These are phyloP conservation scores for Odontomyia ornata DNA, from an alignment of 2,888 invertebrate species.

Conservation along the genomic window DNA sequence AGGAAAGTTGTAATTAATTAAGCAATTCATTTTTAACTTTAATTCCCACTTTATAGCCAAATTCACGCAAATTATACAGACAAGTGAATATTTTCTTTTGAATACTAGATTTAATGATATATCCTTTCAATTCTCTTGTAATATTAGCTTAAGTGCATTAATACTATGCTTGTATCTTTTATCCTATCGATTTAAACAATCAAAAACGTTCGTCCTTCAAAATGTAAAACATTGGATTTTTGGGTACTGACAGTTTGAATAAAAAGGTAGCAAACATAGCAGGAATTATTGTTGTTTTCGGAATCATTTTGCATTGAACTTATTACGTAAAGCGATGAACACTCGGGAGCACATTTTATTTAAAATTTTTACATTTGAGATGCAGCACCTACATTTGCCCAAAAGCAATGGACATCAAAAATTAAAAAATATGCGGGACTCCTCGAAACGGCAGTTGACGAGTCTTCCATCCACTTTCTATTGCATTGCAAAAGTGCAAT, in stretches of 20 bases:
- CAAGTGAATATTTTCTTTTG: conserved; percentile 22
- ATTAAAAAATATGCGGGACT: neutral
- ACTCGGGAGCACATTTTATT: neutral
- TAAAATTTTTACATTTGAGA: neutral
- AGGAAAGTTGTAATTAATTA: no score
- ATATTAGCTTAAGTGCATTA: conserved; percentile 27
- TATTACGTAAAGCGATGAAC: neutral
- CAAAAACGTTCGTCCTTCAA: neutral
- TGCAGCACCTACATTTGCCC: neutral
- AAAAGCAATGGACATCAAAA: no score
- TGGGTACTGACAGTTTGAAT: neutral
- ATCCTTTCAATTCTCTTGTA: neutral
- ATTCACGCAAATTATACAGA: no score
- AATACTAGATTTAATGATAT: neutral
- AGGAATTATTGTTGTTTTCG: neutral
- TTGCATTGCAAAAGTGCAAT: no score
- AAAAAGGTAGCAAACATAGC: neutral
- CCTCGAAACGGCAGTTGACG: no score
- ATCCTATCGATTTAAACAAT: neutral
- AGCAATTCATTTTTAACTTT: no score
- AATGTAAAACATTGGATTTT: neutral
- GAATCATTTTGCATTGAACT: neutral
- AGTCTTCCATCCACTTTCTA: no score
- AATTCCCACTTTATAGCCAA: no score
- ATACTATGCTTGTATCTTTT: neutral